phyloP scores from a whole-genome alignment of 2,888 invertebrate species.

The Ptychoptera contaminata region DNA sequence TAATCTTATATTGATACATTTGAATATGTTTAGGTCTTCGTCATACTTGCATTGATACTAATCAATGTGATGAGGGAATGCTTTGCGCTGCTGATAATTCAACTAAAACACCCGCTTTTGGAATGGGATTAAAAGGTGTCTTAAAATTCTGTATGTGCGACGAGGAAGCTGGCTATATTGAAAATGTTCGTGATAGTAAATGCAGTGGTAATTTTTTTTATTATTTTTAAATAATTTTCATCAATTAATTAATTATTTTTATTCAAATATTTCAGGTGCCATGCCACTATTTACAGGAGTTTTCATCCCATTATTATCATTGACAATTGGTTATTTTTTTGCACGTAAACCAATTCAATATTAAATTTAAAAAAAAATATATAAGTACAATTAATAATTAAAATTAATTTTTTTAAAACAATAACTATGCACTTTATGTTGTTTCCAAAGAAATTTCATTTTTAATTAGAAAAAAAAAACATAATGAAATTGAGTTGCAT shows the following conservation, averaged over 20 bases:
- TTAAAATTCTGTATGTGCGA: slow-evolving; percentile 43
- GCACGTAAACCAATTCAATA: neutral
- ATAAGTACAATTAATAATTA: neutral
- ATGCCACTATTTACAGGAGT: neutral
- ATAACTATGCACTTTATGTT: no score
- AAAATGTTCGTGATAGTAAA: slow-evolving; percentile 37
- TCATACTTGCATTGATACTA: slow-evolving; percentile 41
- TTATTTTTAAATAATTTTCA: no score
- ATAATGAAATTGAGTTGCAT: neutral
- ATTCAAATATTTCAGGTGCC: neutral
- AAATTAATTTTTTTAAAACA: neutral
- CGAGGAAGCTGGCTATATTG: slow-evolving; percentile 42
- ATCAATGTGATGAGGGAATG: slow-evolving; percentile 48
- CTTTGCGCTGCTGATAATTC: slow-evolving; percentile 41
- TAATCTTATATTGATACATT: neutral
- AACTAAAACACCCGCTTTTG: slow-evolving; percentile 29
- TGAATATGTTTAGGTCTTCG: slow-evolving; percentile 20
- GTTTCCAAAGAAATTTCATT: no score
- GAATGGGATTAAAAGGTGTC: slow-evolving; percentile 21
- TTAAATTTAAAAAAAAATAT: neutral
- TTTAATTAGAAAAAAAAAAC: no score
- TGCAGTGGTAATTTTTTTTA: slow-evolving; percentile 38
- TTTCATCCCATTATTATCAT: neutral
- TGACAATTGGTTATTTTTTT: neutral
- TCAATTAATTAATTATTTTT: no score